Percentiles rank a stretch among this genome's conserved stretches.
Conservation (phyloP, 2,113 vertebrate species). For the Corythoichthys intestinalis region DNA sequence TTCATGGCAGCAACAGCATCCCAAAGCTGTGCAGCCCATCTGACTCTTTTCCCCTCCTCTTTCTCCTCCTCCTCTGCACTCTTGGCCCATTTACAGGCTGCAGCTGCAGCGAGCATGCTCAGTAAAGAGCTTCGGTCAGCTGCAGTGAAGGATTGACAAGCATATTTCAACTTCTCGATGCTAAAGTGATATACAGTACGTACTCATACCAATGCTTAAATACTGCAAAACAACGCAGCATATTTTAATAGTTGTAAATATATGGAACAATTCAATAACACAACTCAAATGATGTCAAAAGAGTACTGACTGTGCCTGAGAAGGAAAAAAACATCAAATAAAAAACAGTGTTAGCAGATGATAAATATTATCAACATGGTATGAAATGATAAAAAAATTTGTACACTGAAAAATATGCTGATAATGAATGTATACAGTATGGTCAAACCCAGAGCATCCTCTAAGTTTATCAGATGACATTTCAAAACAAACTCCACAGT, state of each 20-base stretch:
- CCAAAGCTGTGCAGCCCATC: conserved; percentile 40
- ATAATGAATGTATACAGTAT: not conserved
- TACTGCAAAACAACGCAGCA: not conserved
- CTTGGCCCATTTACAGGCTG: conserved; percentile 53
- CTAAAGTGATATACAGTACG: too few species aligned
- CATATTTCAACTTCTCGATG: conserved; percentile 6
- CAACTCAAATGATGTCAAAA: not conserved
- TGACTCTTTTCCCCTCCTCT: conserved; percentile 35
- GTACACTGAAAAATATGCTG: too few species aligned
- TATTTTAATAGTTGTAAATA: not conserved
- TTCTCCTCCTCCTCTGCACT: conserved; percentile 40
- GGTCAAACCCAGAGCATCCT: not conserved
- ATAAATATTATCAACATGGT: not conserved
- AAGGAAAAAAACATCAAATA: not conserved
- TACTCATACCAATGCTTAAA: not conserved
- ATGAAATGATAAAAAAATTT: too few species aligned
- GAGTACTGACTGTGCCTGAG: not conserved
- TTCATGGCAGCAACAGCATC: conserved; percentile 54
- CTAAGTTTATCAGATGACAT: not conserved
- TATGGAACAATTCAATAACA: not conserved
- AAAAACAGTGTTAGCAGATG: not conserved
- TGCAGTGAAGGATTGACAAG: conserved; percentile 53
- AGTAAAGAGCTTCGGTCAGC: conserved; percentile 47
- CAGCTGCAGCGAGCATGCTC: conserved; percentile 64
- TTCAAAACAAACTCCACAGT: too few species aligned